phyloP scores from a whole-genome alignment of 1,140 invertebrate genomes.

The Aricia agestis region DNA sequence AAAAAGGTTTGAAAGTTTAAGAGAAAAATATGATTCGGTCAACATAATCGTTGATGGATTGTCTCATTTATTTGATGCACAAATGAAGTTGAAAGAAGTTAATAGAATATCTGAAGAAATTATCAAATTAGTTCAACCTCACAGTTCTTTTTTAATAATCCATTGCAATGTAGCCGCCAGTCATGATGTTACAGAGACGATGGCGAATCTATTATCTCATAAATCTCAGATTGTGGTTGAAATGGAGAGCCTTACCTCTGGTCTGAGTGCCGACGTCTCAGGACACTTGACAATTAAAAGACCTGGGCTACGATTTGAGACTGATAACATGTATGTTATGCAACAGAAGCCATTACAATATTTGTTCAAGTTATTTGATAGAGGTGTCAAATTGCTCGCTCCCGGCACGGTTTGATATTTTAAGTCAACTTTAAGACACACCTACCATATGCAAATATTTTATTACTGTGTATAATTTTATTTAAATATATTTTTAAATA shows the following conservation, averaged over 20 bases:
- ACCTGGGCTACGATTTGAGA: slow-evolving; percentile 61
- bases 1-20: slow-evolving; percentile 40
- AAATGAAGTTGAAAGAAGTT: slow-evolving; percentile 73
- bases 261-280: slow-evolving; percentile 81
- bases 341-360: slow-evolving; percentile 68
- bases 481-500: too few species aligned
- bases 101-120: slow-evolving; percentile 76
- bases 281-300: slow-evolving; percentile 79
- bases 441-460: neutral
- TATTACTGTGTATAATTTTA: neutral
- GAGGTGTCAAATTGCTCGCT: slow-evolving; percentile 82
- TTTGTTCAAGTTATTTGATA: slow-evolving; percentile 83
- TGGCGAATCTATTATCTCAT: slow-evolving; percentile 78
- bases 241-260: slow-evolving; percentile 80
- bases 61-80: slow-evolving; percentile 81
- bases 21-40: slow-evolving; percentile 57
- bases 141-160: slow-evolving; percentile 50
- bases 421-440: slow-evolving; percentile 13
- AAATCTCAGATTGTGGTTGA: slow-evolving; percentile 79
- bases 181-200: slow-evolving; percentile 73
- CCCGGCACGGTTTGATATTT: slow-evolving; percentile 73
- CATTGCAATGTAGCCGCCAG: slow-evolving; percentile 71
- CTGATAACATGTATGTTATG: slow-evolving; percentile 50
- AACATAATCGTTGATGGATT: slow-evolving; percentile 83
- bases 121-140: slow-evolving; percentile 44